Conservation (phyloP, 2,888 invertebrate genomes). For the Nezara viridula region DNA sequence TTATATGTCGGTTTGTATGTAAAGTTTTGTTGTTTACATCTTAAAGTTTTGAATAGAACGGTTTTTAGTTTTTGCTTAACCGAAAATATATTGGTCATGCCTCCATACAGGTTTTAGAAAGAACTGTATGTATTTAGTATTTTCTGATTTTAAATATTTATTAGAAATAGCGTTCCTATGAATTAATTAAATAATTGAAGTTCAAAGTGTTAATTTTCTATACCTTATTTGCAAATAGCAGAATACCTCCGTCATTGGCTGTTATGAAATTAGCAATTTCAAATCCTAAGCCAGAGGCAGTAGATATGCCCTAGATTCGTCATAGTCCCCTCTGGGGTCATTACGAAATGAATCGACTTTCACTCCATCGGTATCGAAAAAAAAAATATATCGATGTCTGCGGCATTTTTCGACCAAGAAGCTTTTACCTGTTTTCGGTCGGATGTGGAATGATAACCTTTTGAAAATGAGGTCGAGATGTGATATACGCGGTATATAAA, state of each 20-base stretch:
- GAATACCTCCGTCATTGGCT: not conserved
- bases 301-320: not conserved
- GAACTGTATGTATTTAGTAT: no score
- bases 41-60: no score
- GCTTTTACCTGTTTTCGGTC: not conserved
- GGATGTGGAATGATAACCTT: not conserved
- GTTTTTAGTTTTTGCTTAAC: no score
- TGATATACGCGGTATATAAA: not conserved
- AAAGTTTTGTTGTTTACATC: no score
- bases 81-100: no score
- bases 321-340: not conserved
- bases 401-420: not conserved
- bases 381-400: not conserved
- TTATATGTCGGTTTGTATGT: no score
- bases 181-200: no score
- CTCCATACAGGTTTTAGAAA: no score
- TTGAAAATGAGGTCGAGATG: not conserved
- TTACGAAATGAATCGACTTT: conserved; percentile 21
- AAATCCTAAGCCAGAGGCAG: not conserved
- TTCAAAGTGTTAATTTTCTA: not conserved
- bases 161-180: no score
- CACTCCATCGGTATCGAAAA: not conserved
- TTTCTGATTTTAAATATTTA: no score
- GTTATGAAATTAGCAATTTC: not conserved
- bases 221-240: not conserved